Percentiles rank a stretch among this genome's conserved stretches.
These are phyloP conservation scores for Gambusia affinis DNA, from an alignment of 2,113 vertebrate genomes.

Conservation along the genomic window DNA sequence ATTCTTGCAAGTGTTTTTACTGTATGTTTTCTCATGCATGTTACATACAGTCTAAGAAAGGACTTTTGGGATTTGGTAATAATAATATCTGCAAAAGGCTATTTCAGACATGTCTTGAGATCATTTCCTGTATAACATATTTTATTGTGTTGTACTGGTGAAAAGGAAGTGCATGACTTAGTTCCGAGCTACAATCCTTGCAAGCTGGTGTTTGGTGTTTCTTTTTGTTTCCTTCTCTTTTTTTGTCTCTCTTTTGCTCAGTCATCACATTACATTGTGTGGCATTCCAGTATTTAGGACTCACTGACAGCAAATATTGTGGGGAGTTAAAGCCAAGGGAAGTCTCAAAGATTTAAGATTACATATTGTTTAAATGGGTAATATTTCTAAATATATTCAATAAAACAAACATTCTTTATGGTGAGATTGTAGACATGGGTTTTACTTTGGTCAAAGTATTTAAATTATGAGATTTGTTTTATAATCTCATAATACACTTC, in stretches of 20 bases:
- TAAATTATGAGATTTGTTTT: too few relatives aligned
- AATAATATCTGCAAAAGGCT: slow-evolving; percentile 20
- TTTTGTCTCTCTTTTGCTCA: slow-evolving; percentile 16
- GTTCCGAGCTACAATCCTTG: slow-evolving; percentile 23
- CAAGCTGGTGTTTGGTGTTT: slow-evolving; percentile 16
- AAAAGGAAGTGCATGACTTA: slow-evolving; percentile 32
- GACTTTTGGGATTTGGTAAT: slow-evolving; percentile 8
- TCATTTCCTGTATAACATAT: slow-evolving; percentile 46
- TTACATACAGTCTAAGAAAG: background rate
- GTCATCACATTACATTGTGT: slow-evolving; percentile 58
- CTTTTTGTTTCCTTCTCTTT: slow-evolving; percentile 13
- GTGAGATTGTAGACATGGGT: background rate
- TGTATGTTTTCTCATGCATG: too few relatives aligned
- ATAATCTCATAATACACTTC: background rate
- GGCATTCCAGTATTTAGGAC: slow-evolving; percentile 18
- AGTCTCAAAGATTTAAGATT: slow-evolving; percentile 47
- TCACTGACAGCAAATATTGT: slow-evolving; percentile 41
- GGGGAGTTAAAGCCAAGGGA: slow-evolving; percentile 32
- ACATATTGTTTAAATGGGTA: slow-evolving; percentile 36
- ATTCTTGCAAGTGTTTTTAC: too few relatives aligned
- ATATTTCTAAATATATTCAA: slow-evolving; percentile 34
- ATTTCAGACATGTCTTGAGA: slow-evolving; percentile 32
- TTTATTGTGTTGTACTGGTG: slow-evolving; percentile 19
- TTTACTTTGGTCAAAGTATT: background rate
- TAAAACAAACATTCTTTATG: background rate